These are phyloP conservation scores for Ecdyonurus torrentis DNA, from an alignment of 2,888 invertebrate genomes.

Conservation along the genomic window DNA sequence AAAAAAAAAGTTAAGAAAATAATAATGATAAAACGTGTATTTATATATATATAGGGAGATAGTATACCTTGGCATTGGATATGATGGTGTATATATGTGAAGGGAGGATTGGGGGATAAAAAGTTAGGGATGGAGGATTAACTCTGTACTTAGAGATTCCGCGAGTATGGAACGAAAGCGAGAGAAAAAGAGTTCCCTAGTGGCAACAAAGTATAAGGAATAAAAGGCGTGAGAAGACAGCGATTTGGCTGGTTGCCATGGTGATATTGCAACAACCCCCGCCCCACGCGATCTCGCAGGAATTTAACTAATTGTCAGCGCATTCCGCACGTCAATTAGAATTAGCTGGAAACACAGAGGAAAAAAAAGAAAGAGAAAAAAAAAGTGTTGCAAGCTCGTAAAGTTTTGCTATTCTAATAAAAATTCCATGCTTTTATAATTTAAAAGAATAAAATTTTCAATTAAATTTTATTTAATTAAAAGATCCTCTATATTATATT, in stretches of 20 bases:
- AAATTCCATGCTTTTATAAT: no score
- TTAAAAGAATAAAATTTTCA: no score
- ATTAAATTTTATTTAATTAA: no score
- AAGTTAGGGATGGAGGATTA: background rate
- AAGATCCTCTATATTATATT: no score
- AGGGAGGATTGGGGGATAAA: no score
- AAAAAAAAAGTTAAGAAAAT: background rate
- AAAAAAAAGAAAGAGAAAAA: background rate
- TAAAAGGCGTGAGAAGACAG: background rate
- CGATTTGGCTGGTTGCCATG: background rate
- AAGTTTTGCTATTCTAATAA: background rate
- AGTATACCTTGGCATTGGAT: no score
- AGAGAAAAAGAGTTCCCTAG: background rate
- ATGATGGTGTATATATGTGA: background rate
- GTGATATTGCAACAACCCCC: background rate
- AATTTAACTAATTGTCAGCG: background rate
- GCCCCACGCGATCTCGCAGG: background rate
- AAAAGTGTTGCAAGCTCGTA: background rate
- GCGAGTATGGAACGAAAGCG: no score
- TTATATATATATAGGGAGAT: background rate
- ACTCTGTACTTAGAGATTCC: background rate
- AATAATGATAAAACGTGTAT: no score
- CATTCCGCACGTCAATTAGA: background rate
- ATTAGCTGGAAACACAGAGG: background rate
- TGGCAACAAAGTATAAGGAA: background rate